Base-by-base conservation (phyloP, 2,113 vertebrate genomes). In the Eidolon helvum region DNA sequence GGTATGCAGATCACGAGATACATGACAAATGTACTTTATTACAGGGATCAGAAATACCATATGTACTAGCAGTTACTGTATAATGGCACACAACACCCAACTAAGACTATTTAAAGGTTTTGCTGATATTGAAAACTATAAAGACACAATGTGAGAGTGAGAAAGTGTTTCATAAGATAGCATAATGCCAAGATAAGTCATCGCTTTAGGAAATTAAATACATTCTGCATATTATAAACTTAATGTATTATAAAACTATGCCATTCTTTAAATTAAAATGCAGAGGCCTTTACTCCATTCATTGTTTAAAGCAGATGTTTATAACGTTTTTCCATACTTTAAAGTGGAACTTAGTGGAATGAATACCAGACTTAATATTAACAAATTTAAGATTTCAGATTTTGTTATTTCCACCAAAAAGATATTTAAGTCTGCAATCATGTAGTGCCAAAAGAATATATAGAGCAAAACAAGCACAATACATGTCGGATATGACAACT, bases 1-100 rank as follows among this genome's bases (percentile, higher is more conserved):
- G 97, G 97, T 97, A 98, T 96, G 97, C 91, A 98, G 97, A 98
- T 98, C 98, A 98, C 97, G 97, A 97, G 97, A 97, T 85, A 97
- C 94, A 96, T 97, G 98, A 98, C 97, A 98, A 98, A 97, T 98
- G 97, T 98, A 98, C 97, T 98, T 98, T 98, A 98, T 98, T 98
- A 98, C 96, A 97, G 0, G 86, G 97, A 97, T 98, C 97, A 98
- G 97, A 98, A 97, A 98, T 96, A 97, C 97, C 98, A 98, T 97
- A 97, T 98, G 97, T 90, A 93, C 94, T 80, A 86, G 79, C 79
- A 87, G 97, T 98, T 97, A 97, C 96, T 87, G 95, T 95, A 97
- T 96, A 94, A 68, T 95, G 96, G 97, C 89, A 97, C 96, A 97
- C 96, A 97, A 93, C 96, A 94, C 95, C 96, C 96, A 93, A 93